A percentile compares a stretch with the other conserved stretches of the same genome.
Conservation (phyloP, 92 coral and sea anemone species). For the Epizoanthus stellaris region DNA sequence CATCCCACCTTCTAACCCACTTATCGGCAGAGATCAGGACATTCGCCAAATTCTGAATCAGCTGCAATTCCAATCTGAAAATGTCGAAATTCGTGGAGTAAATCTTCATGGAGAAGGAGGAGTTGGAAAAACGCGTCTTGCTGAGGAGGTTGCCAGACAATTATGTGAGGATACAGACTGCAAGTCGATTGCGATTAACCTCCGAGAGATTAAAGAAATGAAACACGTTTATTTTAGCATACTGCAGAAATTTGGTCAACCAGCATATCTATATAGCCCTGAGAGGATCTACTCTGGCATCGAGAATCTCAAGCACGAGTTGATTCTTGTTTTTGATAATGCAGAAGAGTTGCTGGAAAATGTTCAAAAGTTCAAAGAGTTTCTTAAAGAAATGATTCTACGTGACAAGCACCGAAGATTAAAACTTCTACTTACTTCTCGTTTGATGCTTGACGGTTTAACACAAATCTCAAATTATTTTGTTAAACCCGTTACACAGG, state of each 20-base stretch:
- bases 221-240: conserved; percentile 39
- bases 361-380: too few species aligned
- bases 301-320: conserved; percentile 28
- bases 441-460: conserved; percentile 22
- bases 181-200: conserved; percentile 32
- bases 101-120: too few species aligned
- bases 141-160: conserved; percentile 32
- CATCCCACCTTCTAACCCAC: too few species aligned
- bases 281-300: not conserved
- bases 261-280: too few species aligned
- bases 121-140: conserved; percentile 69
- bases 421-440: conserved; percentile 64
- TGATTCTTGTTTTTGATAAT: too few species aligned
- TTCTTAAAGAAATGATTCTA: conserved; percentile 17
- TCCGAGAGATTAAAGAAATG: conserved; percentile 36
- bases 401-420: conserved; percentile 36
- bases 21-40: too few species aligned
- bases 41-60: too few species aligned
- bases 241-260: conserved; percentile 29
- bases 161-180: conserved; percentile 8
- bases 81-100: too few species aligned
- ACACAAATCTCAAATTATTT: conserved; percentile 38
- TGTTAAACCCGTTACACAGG: conserved; percentile 46
- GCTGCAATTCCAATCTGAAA: too few species aligned
- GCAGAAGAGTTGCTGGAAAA: too few species aligned